phyloP scores from a whole-genome alignment of 2,113 vertebrate species.

The Takifugu flavidus region DNA sequence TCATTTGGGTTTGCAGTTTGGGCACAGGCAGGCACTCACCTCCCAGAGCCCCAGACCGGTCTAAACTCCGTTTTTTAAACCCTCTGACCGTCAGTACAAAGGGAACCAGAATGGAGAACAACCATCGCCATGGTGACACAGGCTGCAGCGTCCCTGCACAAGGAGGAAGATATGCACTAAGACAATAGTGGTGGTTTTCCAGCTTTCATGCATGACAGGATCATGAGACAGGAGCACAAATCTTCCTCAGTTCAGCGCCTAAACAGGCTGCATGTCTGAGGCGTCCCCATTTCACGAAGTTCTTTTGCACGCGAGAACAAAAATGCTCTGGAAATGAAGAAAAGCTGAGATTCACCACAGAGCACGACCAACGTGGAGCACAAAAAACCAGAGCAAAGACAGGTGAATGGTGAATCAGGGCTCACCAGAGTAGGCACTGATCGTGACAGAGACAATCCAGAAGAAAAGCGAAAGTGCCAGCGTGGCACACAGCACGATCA shows the following conservation, averaged over 20 bases:
- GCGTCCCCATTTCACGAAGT: background rate
- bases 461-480: conserved; percentile 87
- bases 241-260: background rate
- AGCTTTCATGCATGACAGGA: background rate
- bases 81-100: conserved; percentile 77
- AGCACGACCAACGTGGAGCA: too few species aligned
- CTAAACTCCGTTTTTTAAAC: conserved; percentile 85
- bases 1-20: background rate
- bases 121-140: conserved; percentile 94
- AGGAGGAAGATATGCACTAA: conserved; percentile 10
- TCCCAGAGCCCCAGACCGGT: conserved; percentile 85
- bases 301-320: background rate
- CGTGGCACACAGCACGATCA: conserved; percentile 84
- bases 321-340: background rate
- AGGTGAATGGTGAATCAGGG: background rate
- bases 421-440: conserved; percentile 87
- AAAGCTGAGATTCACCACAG: background rate
- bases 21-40: conserved; percentile 65
- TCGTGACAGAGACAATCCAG: conserved; percentile 88
- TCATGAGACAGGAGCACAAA: background rate
- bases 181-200: background rate
- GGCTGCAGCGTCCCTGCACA: conserved; percentile 82
- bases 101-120: conserved; percentile 88
- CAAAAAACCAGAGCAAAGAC: too few species aligned
- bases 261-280: background rate